phyloP scores from a whole-genome alignment of 2,113 vertebrate genomes.

The Chlorodrepanis virens region DNA sequence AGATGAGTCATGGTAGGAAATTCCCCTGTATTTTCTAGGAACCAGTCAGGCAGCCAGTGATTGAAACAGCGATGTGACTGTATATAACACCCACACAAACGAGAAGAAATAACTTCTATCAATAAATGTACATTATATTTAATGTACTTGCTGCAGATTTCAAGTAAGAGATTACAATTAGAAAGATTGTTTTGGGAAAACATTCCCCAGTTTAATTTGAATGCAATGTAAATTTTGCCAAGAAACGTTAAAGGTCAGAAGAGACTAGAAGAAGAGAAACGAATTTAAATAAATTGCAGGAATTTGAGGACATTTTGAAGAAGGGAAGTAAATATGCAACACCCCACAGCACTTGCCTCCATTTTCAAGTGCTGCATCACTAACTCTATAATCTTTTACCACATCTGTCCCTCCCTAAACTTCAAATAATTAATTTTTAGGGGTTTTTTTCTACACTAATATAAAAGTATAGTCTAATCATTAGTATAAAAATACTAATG shows the following conservation, averaged over 20 bases:
- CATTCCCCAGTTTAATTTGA: neutral
- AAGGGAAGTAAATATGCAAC: neutral
- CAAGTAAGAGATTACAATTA: neutral
- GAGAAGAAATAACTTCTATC: neutral
- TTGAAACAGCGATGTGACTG: neutral
- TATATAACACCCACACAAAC: neutral
- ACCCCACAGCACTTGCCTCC: neutral
- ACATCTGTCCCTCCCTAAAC: neutral
- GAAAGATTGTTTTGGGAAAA: neutral
- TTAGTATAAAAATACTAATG: neutral
- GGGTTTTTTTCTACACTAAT: neutral
- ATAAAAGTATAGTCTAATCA: neutral
- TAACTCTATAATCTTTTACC: neutral
- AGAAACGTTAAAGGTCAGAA: neutral
- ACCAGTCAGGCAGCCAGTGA: neutral
- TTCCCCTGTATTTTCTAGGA: conserved; percentile 51
- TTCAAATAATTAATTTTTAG: neutral
- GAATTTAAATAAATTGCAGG: neutral
- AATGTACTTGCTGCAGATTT: neutral
- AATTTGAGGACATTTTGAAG: neutral
- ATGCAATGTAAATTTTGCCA: neutral
- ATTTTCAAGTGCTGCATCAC: neutral
- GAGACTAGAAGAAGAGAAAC: neutral
- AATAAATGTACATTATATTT: neutral
- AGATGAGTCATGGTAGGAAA: conserved; percentile 20